Base-by-base conservation (phyloP, 2,113 vertebrate species). In the Actenoides lindsayi region DNA sequence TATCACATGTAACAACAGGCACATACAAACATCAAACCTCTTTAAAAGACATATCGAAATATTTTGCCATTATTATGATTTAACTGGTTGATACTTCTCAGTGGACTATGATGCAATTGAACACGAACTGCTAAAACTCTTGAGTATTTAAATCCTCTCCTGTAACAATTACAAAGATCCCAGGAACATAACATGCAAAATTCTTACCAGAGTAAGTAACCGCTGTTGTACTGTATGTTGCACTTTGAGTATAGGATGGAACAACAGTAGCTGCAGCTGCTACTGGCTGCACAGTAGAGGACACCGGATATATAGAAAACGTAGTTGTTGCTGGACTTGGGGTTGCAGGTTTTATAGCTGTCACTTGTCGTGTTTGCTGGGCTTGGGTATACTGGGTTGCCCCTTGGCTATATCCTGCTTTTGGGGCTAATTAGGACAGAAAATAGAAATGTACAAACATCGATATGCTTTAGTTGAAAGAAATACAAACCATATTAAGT, bases 271-370 rank as follows among this genome's bases (percentile, higher is more conserved):
- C 99, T 11, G 99, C 99, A 78, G 98, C 98, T 80, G 99, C 99
- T 33, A 99, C 99, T 4, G 99, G 99, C 93, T 99, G 99, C 82
- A 99, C 99, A 30, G 99, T 98, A 35, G 99, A 99, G 60, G 99
- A 99, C 77, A 99, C 99, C 0, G 99, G 99, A 98, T 99, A 99
- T 96, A 99, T 99, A 82, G 99, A 99, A 97, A 99, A 99, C 0
- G 99, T 99, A 13, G 99, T 99, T 5, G 99, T 99, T 77, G 99
- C 99, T 39, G 99, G 99, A 97, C 98, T 99, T 69, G 99, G 99
- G 51, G 99, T 99, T 42, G 99, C 99, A 89, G 99, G 99, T 92
- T 99, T 99, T 96, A 99, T 99, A 94, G 99, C 99, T 30, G 99
- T 99, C 96, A 99, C 99, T 97, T 99, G 99, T 10, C 99, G 98